Evolutionary conservation across 1,140 invertebrate species (phyloP).

Genomic region (Yoshiicerus persimilis): DNA sequence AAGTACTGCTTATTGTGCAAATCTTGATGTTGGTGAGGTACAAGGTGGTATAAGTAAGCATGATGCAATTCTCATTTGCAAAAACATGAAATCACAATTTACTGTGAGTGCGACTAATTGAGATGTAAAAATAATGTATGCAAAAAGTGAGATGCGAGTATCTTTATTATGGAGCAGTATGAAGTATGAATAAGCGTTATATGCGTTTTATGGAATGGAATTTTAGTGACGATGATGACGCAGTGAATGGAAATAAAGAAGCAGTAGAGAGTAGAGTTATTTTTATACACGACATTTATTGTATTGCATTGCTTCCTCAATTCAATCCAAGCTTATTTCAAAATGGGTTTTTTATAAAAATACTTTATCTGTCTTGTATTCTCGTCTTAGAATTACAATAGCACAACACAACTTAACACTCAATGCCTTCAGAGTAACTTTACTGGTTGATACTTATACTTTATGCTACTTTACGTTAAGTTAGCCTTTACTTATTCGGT

Average conservation of each 20-base stretch:
- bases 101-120: no score
- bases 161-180: no score
- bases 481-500: background rate
- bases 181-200: no score
- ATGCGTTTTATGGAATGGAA: no score
- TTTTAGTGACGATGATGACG: background rate
- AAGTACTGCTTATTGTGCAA: no score
- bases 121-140: no score
- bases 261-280: background rate
- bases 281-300: slow-evolving; percentile 21
- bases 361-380: slow-evolving; percentile 21
- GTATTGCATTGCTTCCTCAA: slow-evolving; percentile 19
- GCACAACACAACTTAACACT: slow-evolving; percentile 15
- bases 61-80: no score
- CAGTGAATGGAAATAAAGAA: background rate
- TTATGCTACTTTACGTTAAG: background rate
- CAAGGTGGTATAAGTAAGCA: no score
- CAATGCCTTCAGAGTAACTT: slow-evolving; percentile 14
- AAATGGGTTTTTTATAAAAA: slow-evolving; percentile 21
- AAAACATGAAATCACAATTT: no score
- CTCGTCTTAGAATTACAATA: slow-evolving; percentile 17
- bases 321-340: slow-evolving; percentile 22
- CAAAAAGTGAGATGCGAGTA: no score
- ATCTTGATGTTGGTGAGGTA: no score
- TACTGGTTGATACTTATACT: background rate